Conservation (phyloP, 2,797 vertebrate species). For the Takifugu ocellatus region DNA sequence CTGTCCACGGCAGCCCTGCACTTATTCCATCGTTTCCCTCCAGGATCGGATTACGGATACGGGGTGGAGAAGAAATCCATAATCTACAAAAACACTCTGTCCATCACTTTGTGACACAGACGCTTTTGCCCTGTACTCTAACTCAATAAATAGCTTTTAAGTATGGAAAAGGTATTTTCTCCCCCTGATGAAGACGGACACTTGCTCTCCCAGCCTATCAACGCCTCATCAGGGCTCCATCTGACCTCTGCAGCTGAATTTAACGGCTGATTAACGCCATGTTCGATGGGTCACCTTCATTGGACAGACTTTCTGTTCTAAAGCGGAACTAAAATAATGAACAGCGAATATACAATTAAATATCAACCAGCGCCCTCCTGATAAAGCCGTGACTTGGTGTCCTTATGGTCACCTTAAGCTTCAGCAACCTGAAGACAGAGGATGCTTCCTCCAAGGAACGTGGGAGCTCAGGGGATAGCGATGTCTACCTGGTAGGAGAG, state of each 20-base stretch:
- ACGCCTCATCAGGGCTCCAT: conserved; percentile 68
- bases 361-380: no score
- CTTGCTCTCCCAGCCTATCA: conserved; percentile 66
- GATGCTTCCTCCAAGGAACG: no score
- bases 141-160: conserved; percentile 84
- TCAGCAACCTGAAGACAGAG: no score
- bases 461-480: no score
- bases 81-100: conserved; percentile 73
- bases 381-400: no score
- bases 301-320: conserved; percentile 1
- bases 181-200: conserved; percentile 64
- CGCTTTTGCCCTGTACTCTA: conserved; percentile 73
- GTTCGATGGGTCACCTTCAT: conserved; percentile 6
- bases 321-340: no score
- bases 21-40: conserved; percentile 71
- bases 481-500: no score
- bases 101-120: conserved; percentile 71
- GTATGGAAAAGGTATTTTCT: conserved; percentile 76
- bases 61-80: conserved; percentile 68
- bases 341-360: no score
- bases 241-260: conserved; percentile 26
- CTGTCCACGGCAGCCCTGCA: conserved; percentile 61
- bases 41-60: conserved; percentile 75
- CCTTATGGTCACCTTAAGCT: no score
- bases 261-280: conserved; percentile 28